These are phyloP conservation scores for Tinamus major DNA, from an alignment of 2,797 vertebrate species.

Conservation along the genomic window DNA sequence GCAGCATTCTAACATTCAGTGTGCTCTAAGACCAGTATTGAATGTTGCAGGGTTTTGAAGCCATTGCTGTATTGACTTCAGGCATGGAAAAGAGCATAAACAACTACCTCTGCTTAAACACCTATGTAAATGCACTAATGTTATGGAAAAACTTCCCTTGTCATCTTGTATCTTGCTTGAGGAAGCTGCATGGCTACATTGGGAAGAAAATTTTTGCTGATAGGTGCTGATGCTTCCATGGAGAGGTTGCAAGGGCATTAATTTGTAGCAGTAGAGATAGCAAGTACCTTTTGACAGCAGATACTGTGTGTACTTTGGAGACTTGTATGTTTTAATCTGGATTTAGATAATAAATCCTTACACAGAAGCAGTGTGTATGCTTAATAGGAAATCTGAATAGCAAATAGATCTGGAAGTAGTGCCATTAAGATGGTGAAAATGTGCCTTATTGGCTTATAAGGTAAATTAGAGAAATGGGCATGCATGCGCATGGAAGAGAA, in stretches of 20 bases:
- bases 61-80: background rate
- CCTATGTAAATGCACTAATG: background rate
- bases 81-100: background rate
- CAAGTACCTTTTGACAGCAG: background rate
- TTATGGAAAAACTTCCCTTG: background rate
- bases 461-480: background rate
- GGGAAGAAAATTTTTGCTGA: background rate
- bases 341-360: background rate
- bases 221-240: rapidly evolving
- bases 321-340: background rate
- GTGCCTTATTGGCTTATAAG: background rate
- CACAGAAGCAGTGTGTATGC: rapidly evolving
- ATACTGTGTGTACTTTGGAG: background rate
- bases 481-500: background rate
- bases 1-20: background rate
- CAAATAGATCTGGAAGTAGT: background rate
- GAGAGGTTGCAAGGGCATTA: background rate
- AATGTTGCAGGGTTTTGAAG: background rate
- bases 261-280: background rate
- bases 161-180: background rate
- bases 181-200: background rate
- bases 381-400: background rate
- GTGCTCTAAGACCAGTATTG: background rate
- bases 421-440: background rate
- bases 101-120: background rate